phyloP scores from a whole-genome alignment of 2,888 invertebrate species.

The Orthosia gothica region DNA sequence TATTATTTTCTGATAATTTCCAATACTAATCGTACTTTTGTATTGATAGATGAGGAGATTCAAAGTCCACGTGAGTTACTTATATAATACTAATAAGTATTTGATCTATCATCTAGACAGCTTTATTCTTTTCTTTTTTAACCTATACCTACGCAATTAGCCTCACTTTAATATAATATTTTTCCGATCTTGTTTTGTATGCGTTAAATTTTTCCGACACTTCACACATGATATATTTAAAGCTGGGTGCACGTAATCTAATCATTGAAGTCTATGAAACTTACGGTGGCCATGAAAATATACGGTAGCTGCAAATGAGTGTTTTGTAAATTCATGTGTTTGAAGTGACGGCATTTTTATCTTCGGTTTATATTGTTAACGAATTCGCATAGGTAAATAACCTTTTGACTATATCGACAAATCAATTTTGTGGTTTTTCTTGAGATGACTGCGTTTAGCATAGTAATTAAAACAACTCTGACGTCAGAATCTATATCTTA shows the following conservation, averaged over 20 bases:
- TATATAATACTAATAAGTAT: not conserved
- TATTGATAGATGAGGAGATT: not conserved
- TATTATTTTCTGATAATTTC: not conserved
- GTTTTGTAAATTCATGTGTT: not conserved
- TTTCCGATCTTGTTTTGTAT: not conserved
- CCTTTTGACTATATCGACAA: not conserved
- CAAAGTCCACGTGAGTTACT: slow-evolving; percentile 8
- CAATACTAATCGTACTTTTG: not conserved
- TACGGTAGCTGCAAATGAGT: not conserved
- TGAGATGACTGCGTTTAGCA: not conserved
- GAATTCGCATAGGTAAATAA: slow-evolving; percentile 3
- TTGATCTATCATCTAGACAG: not conserved
- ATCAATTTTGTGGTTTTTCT: not conserved
- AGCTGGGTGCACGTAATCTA: not conserved
- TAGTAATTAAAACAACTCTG: not conserved
- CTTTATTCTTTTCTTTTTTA: not conserved
- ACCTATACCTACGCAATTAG: not conserved
- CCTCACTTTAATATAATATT: too few species aligned
- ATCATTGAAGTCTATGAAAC: not conserved
- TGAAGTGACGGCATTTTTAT: not conserved
- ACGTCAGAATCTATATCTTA: not conserved
- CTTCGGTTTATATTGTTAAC: not conserved
- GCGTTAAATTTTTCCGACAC: not conserved
- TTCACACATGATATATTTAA: not conserved
- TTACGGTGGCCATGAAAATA: not conserved